Percentiles rank a stretch among this genome's conserved stretches.
phyloP scores from a whole-genome alignment of 1,140 invertebrate genomes.

The Eriosoma lanigerum region DNA sequence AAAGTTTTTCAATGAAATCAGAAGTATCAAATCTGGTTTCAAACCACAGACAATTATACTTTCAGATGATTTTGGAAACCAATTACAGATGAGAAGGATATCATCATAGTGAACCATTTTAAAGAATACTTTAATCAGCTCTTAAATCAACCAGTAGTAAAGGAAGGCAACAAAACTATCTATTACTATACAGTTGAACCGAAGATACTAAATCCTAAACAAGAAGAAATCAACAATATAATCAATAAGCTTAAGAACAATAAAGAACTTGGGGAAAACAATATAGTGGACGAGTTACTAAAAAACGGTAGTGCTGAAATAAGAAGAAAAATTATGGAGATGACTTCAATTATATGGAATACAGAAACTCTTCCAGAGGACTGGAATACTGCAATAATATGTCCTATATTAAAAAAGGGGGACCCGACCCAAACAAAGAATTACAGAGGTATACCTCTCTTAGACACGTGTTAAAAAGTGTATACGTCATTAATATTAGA shows the following conservation, averaged over 20 bases:
- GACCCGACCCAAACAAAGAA: neutral
- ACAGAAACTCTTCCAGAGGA: constrained; percentile 4
- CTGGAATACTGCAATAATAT: too few relatives aligned
- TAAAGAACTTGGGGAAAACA: neutral
- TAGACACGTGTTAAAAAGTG: constrained; percentile 2
- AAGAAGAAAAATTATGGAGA: constrained; percentile 8
- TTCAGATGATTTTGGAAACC: neutral
- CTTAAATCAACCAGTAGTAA: constrained; percentile 23
- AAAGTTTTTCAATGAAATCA: too few relatives aligned
- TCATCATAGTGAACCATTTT: neutral
- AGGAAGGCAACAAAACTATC: neutral
- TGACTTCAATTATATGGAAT: constrained; percentile 2
- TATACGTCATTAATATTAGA: constrained; percentile 28
- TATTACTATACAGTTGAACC: too few relatives aligned
- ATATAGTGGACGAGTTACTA: constrained; percentile 3
- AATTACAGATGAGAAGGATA: neutral
- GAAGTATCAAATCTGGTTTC: neutral
- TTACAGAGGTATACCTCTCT: constrained; percentile 4
- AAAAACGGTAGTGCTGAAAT: neutral
- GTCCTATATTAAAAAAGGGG: too few relatives aligned
- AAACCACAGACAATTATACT: constrained; percentile 16
- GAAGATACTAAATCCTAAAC: too few relatives aligned
- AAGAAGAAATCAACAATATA: too few relatives aligned
- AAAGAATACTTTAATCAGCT: constrained; percentile 8
- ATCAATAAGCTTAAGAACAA: too few relatives aligned